These are phyloP conservation scores for Oncopodura yosiiana DNA, from an alignment of 1,140 invertebrate species.

Conservation along the genomic window DNA sequence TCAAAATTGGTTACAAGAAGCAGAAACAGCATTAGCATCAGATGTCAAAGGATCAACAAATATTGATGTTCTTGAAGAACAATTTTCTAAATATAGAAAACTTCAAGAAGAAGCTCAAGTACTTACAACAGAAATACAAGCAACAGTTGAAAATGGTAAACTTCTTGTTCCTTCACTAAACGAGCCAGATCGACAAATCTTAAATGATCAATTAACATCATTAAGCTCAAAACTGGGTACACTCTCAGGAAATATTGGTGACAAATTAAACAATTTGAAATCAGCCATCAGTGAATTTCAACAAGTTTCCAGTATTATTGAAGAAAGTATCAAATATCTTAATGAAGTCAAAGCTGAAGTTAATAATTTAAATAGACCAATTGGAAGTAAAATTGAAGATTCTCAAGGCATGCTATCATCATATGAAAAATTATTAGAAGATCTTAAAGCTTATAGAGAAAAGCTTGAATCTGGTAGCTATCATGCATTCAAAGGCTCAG, in stretches of 20 bases:
- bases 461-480: constrained; percentile 55
- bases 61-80: constrained; percentile 70
- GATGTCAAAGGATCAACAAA: constrained; percentile 61
- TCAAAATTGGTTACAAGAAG: constrained; percentile 74
- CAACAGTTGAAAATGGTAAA: constrained; percentile 66
- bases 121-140: constrained; percentile 58
- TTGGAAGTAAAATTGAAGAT: constrained; percentile 73
- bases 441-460: constrained; percentile 67
- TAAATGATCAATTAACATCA: constrained; percentile 65
- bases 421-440: constrained; percentile 59
- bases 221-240: constrained; percentile 64
- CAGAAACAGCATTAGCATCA: constrained; percentile 68
- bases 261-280: constrained; percentile 58
- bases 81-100: constrained; percentile 63
- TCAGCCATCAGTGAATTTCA: constrained; percentile 67
- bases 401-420: constrained; percentile 63
- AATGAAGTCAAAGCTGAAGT: constrained; percentile 69
- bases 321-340: constrained; percentile 68
- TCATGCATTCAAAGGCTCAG: constrained; percentile 41
- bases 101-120: constrained; percentile 62
- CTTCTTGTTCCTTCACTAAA: constrained; percentile 67
- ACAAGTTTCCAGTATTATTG: constrained; percentile 61
- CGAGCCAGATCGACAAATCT: constrained; percentile 68
- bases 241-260: constrained; percentile 61
- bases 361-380: constrained; percentile 68